Conservation (phyloP, 2,113 vertebrate genomes). For the Euleptes europaea region DNA sequence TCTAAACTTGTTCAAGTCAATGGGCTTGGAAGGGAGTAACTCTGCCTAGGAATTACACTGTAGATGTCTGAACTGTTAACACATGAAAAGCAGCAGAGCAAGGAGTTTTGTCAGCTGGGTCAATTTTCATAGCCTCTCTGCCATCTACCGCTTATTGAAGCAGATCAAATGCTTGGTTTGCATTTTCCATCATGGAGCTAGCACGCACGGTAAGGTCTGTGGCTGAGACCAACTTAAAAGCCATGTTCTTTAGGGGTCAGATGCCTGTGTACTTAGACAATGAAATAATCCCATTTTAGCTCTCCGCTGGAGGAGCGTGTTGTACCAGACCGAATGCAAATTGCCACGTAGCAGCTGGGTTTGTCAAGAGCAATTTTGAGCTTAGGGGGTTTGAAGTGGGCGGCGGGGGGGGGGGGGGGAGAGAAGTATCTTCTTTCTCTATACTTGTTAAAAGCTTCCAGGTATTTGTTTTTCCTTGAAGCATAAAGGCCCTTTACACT, state of each 20-base stretch:
- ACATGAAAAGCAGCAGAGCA: too few species aligned
- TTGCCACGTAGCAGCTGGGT: conserved; percentile 30
- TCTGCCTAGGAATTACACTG: not conserved
- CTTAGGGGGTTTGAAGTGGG: conserved; percentile 24
- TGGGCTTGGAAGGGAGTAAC: too few species aligned
- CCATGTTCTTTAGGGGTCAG: not conserved
- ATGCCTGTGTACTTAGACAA: conserved; percentile 26
- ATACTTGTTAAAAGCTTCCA: conserved; percentile 15
- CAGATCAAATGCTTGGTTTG: not conserved
- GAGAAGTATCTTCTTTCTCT: not conserved
- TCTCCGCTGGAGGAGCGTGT: conserved; percentile 9
- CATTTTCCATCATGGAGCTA: not conserved
- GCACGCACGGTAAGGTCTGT: not conserved
- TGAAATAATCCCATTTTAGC: conserved; percentile 38
- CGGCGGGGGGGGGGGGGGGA: too few species aligned
- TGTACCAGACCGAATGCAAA: conserved; percentile 29
- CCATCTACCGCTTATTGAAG: not conserved
- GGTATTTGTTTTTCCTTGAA: conserved; percentile 40
- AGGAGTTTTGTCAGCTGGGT: not conserved
- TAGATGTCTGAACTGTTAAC: too few species aligned
- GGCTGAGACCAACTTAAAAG: conserved; percentile 6
- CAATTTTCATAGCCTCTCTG: not conserved
- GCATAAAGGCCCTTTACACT: conserved; percentile 9
- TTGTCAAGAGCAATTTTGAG: conserved; percentile 37
- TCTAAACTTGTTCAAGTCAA: too few species aligned